These are phyloP conservation scores for Lutraria rhynchaena DNA, from an alignment of 1,140 invertebrate species.

Conservation along the genomic window DNA sequence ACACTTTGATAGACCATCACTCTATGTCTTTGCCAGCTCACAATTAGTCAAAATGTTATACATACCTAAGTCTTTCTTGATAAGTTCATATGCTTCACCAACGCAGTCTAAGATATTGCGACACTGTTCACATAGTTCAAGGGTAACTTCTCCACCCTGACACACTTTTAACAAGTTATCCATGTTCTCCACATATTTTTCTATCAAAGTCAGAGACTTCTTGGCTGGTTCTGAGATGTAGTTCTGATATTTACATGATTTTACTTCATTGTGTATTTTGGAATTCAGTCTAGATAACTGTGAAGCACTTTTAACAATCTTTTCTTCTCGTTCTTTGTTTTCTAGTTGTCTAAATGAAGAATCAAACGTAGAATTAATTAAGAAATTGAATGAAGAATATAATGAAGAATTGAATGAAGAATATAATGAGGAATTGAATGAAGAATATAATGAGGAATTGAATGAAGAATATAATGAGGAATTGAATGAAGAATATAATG, in stretches of 20 bases:
- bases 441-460: no score
- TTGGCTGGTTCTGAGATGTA: slow-evolving; percentile 56
- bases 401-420: no score
- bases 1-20: no score
- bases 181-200: slow-evolving; percentile 14
- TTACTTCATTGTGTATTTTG: slow-evolving; percentile 38
- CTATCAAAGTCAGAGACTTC: slow-evolving; percentile 42
- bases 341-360: slow-evolving; percentile 62
- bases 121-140: slow-evolving; percentile 35
- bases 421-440: no score
- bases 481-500: no score
- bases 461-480: no score
- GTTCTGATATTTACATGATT: slow-evolving; percentile 35
- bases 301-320: slow-evolving; percentile 36
- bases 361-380: no score
- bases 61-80: slow-evolving; percentile 59
- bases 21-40: no score
- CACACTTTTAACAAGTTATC: slow-evolving; percentile 7
- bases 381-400: no score
- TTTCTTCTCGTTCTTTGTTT: slow-evolving; percentile 60
- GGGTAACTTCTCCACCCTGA: slow-evolving; percentile 32
- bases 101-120: slow-evolving; percentile 45
- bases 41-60: no score
- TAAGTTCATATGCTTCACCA: slow-evolving; percentile 59
- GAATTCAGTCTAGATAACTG: slow-evolving; percentile 43